A percentile compares a stretch with the other conserved stretches of the same genome.
phyloP scores from a whole-genome alignment of 2,797 vertebrate genomes.

The Nasua narica region DNA sequence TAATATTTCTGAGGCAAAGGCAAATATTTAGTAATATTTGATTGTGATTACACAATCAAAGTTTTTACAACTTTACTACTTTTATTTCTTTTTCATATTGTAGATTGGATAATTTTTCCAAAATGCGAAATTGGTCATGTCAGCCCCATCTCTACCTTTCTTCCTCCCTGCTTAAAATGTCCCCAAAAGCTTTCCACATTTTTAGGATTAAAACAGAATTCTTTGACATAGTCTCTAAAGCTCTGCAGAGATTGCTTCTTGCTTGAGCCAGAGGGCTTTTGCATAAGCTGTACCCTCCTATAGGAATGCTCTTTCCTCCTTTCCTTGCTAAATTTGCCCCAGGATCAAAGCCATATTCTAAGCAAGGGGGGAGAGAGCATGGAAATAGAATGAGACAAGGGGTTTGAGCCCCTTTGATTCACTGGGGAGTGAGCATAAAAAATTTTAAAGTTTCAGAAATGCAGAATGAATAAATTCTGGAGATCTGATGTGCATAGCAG shows the following conservation, averaged over 20 bases:
- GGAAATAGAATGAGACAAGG: neutral
- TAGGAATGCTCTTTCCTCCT: neutral
- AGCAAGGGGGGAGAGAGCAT: neutral
- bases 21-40: too few species aligned
- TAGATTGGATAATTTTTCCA: neutral
- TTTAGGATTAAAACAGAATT: slow-evolving; percentile 33
- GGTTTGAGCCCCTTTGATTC: neutral
- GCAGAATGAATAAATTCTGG: neutral
- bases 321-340: neutral
- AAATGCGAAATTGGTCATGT: neutral
- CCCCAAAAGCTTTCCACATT: neutral
- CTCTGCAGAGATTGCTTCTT: neutral
- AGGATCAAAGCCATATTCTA: neutral
- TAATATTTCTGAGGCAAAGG: neutral
- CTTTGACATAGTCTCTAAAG: neutral
- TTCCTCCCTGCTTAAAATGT: neutral
- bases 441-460: neutral
- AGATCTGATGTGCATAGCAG: neutral
- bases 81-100: slow-evolving; percentile 48
- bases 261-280: neutral
- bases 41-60: too few species aligned
- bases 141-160: neutral
- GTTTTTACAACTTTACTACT: slow-evolving; percentile 2
- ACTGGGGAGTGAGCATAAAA: neutral
- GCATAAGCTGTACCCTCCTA: neutral